Evolutionary conservation across 2,888 invertebrate species (phyloP).

Genomic region (Netelia virgata): DNA sequence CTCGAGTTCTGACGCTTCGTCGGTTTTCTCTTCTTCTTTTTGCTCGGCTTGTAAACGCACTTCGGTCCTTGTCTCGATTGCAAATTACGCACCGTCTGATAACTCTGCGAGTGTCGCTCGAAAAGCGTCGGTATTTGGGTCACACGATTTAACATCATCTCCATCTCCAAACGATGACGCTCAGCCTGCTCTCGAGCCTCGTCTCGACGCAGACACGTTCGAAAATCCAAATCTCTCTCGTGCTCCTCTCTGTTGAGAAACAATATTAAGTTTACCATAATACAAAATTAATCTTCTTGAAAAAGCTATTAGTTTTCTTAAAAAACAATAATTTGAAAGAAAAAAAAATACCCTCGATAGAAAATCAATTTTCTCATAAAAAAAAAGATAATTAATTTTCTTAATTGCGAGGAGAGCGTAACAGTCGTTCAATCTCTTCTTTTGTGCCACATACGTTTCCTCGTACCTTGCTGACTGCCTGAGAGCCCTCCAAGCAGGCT

Average conservation of each 20-base stretch:
- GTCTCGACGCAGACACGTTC: conserved; percentile 88
- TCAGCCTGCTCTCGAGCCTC: conserved; percentile 89
- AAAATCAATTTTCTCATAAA: conserved; percentile 10
- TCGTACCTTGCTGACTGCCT: conserved; percentile 83
- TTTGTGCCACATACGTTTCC: conserved; percentile 62
- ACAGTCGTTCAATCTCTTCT: conserved; percentile 21
- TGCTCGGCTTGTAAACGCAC: conserved; percentile 65
- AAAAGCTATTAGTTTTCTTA: not conserved
- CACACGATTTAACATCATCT: conserved; percentile 90
- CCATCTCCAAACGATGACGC: conserved; percentile 90
- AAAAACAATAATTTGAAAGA: too few species aligned
- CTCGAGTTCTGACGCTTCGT: conserved; percentile 74
- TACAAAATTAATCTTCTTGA: not conserved
- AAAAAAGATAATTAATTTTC: not conserved
- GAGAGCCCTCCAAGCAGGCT: conserved; percentile 90
- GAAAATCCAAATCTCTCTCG: conserved; percentile 89
- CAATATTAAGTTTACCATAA: not conserved
- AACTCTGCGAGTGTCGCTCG: conserved; percentile 88
- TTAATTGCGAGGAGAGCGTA: not conserved
- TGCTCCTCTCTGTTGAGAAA: conserved; percentile 83
- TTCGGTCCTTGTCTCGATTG: conserved; percentile 66
- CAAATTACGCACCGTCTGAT: conserved; percentile 69
- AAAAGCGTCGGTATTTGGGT: conserved; percentile 90
- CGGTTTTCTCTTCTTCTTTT: conserved; percentile 73
- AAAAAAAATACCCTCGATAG: too few species aligned